Evolutionary conservation across 2,113 vertebrate genomes (phyloP), one percentile per base, ranked within the genome.

Genomic region (Scolopax mira): DNA sequence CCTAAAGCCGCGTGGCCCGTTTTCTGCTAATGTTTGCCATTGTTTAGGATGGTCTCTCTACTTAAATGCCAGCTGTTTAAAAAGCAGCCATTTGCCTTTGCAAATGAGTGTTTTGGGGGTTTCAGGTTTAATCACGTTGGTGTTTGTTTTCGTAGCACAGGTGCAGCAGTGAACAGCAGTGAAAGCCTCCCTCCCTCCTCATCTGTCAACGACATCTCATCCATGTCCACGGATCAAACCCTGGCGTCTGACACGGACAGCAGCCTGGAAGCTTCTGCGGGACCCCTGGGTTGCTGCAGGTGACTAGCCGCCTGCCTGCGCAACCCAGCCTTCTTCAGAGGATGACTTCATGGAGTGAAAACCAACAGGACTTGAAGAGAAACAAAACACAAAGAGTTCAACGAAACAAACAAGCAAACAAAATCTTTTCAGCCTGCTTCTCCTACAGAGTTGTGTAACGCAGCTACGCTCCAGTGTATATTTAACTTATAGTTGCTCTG

Each of bases 281-380:
- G 99, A 98, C 99, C 99, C 96, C 98, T 99, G 94, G 99, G 99
- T 98, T 99, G 99, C 98, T 99, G 99, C 99, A 99, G 99, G 99
- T 99, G 99, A 99, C 99, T 99, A 99, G 99, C 99, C 98, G 99
- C 99, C 99, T 99, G 99, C 99, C 98, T 99, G 98, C 99, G 99
- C 98, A 99, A 99, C 99, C 99, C 99, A 95, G 97, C 98, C 97
- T 99, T 99, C 99, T 99, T 99, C 98, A 99, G 99, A 98, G 98
- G 99, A 98, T 99, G 99, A 99, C 86, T n/a, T n/a, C n/a, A n/a
- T n/a, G 94, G 83, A 94, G 95, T 71, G 28, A 91, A 90, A 71
- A 85, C 60, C 42, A 90, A 92, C 73, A 69, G 88, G 85, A 97
- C 96, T 80, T 96, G 92, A 95, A 97, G 94, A 95, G 75, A 97